Evolutionary conservation across 2,113 vertebrate genomes (phyloP), one percentile per base, ranked within the genome.

Genomic region (Phalacrocorax brasilianus): DNA sequence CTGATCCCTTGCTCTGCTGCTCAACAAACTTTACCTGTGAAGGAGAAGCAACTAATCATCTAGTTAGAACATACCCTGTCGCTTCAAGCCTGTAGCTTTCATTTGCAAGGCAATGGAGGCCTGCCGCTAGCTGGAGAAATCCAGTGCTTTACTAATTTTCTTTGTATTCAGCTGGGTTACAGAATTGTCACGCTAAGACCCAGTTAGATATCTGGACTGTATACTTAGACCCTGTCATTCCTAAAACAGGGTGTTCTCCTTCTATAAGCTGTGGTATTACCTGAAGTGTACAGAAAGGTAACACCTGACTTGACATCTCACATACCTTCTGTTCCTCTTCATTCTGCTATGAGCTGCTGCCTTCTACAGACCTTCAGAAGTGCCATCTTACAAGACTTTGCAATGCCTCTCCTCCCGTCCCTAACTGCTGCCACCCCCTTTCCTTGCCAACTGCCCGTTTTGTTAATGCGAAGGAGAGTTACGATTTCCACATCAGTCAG

Each of bases 1-100:
- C 8, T 32, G 27, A 78, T 65, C 5, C 22, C 38, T n/a, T 52
- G 24, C 12, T 40, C 35, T 53, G 28, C 0, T 0, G 19, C 44
- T 70, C 42, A 68, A 73, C 27, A 73, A 63, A 52, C 40, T 65
- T 47, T 5, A 30, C 27, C 9, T 21, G 32, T 11, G 72, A 74
- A 79, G n/a, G 19, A 85, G 27, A 35, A 76, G 24, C 11, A 65
- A 3, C 32, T 20, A 40, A 26, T 30, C 19, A 53, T 28, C 30
- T 20, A 82, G 19, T 6, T 23, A 76, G 45, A 79, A n/a, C 15
- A 22, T 1, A 62, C 4, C 12, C 4, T 6, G 28, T 19, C 24
- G 59, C 30, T 67, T 78, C 32, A 38, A 82, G 33, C 28, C 38
- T 14, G 11, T 2, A 21, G 26, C 61, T 65, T 73, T 62, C 1